phyloP scores from a whole-genome alignment of 92 coral and sea anemone genomes.

The Isaurus tuberculatus region DNA sequence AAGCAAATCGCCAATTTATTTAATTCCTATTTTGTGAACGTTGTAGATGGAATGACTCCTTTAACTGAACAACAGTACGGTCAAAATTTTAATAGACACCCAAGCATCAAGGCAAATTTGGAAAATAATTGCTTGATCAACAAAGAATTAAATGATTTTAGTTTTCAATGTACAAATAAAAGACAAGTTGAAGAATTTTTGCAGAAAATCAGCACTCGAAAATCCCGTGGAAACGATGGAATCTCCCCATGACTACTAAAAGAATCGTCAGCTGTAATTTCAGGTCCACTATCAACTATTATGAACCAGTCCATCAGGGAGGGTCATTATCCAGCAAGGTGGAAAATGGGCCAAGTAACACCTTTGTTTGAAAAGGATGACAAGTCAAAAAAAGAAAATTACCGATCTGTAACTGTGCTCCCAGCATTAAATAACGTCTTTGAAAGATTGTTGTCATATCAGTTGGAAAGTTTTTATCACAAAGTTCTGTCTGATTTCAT shows the following conservation, averaged over 20 bases:
- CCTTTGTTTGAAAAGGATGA: too few species aligned
- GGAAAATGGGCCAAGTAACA: too few species aligned
- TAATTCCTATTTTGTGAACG: conserved; percentile 7
- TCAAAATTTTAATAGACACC: conserved; percentile 24
- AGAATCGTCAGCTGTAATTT: conserved; percentile 31
- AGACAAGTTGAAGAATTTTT: background rate
- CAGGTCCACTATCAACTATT: background rate
- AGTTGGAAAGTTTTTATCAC: conserved; percentile 31
- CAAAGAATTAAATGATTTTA: conserved; percentile 5
- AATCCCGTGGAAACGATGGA: conserved; percentile 14
- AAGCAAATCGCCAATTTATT: conserved; percentile 13
- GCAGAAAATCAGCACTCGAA: conserved; percentile 17
- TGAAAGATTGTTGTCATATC: conserved; percentile 31
- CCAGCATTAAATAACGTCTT: conserved; percentile 49
- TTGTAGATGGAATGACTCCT: conserved; percentile 4
- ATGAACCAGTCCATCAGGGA: too few species aligned
- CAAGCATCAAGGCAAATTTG: background rate
- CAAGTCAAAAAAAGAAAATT: too few species aligned
- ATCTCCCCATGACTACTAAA: conserved; percentile 8
- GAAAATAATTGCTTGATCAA: conserved; percentile 6
- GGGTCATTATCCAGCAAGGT: too few species aligned
- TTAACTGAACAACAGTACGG: conserved; percentile 31
- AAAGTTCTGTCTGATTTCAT: conserved; percentile 46
- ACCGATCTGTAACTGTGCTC: conserved; percentile 48
- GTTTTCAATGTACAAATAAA: conserved; percentile 30